Conservation (phyloP, 2,113 vertebrate species). For the Galbula dea region DNA sequence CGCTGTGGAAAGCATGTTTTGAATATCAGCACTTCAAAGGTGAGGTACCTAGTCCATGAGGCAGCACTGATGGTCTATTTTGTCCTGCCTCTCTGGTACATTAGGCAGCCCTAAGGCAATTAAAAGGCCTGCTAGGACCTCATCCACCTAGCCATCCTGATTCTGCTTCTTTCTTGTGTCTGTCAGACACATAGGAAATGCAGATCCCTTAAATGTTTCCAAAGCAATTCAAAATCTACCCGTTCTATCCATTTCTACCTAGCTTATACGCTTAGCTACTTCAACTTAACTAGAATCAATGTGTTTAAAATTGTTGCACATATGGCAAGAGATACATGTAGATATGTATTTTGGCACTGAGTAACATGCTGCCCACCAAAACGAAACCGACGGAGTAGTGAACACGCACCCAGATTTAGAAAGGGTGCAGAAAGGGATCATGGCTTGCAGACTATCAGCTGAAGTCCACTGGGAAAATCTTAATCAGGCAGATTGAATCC, state of each 20-base stretch:
- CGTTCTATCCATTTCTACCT: background rate
- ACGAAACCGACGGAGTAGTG: fast-evolving
- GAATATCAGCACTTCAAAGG: background rate
- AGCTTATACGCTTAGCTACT: background rate
- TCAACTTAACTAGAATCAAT: background rate
- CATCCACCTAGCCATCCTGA: background rate
- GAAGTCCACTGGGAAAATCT: background rate
- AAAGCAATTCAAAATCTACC: background rate
- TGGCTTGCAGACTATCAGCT: background rate
- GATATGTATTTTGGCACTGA: background rate
- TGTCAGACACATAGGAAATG: background rate
- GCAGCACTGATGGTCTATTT: constrained; percentile 39
- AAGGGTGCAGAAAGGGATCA: background rate
- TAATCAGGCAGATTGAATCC: background rate
- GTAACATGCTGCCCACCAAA: background rate
- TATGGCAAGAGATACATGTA: background rate
- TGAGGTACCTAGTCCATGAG: background rate
- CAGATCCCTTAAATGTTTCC: background rate
- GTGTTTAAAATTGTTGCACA: background rate
- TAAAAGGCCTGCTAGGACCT: background rate
- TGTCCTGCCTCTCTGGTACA: background rate
- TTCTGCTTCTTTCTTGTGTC: background rate
- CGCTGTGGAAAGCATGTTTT: background rate
- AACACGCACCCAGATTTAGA: background rate
- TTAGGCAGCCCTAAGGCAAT: constrained; percentile 42